Evolutionary conservation across 1,140 invertebrate genomes (phyloP).

Genomic region (Drosophila grimshawi): DNA sequence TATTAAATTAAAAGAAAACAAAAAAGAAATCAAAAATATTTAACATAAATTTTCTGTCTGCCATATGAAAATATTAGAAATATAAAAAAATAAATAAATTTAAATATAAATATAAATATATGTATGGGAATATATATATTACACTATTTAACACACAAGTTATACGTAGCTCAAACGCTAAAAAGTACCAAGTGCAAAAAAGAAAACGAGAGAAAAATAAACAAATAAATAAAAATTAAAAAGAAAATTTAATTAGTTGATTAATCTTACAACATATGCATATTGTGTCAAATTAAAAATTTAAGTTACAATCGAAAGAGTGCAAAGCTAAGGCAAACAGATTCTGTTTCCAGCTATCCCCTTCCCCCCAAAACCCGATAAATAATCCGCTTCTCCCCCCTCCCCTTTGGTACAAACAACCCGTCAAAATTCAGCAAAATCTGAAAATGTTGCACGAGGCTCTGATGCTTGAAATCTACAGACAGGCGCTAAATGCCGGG

Average conservation of each 20-base stretch:
- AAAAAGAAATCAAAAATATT: conserved; percentile 47
- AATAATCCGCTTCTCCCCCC: too few species aligned
- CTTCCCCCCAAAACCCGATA: neutral
- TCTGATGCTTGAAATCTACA: conserved; percentile 84
- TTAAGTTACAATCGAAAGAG: conserved; percentile 43
- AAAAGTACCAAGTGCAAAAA: conserved; percentile 80
- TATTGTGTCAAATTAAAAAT: conserved; percentile 75
- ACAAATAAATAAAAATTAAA: conserved; percentile 36
- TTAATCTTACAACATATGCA: conserved; percentile 30
- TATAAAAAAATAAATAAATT: conserved; percentile 34
- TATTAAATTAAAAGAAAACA: conserved; percentile 73
- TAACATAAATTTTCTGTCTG: conserved; percentile 55
- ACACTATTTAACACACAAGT: conserved; percentile 55
- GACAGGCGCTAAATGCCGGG: conserved; percentile 84
- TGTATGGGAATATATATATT: conserved; percentile 37
- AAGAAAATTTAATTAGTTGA: conserved; percentile 31
- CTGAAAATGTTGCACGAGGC: conserved; percentile 84
- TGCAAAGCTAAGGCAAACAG: conserved; percentile 9
- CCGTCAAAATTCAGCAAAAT: conserved; percentile 82
- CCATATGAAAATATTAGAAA: conserved; percentile 57
- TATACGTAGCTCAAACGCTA: conserved; percentile 70
- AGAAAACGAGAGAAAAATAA: conserved; percentile 12
- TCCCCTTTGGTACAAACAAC: conserved; percentile 1
- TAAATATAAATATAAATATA: conserved; percentile 9
- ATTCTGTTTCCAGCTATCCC: neutral